These are phyloP conservation scores for Harpagoxenus sublaevis DNA, from an alignment of 2,888 invertebrate species.

Conservation along the genomic window DNA sequence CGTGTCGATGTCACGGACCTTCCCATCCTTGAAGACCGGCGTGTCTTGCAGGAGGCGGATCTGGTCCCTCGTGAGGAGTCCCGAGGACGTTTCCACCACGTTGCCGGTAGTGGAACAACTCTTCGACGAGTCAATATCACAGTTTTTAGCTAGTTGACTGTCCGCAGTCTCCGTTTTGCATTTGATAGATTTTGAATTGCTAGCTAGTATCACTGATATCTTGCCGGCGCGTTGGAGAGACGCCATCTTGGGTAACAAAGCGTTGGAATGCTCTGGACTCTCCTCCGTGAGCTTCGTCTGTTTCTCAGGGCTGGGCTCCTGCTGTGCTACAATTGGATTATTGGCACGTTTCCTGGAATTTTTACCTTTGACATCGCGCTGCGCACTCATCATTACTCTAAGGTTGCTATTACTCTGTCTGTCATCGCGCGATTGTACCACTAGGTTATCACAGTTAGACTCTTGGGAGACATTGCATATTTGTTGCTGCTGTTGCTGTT, in stretches of 20 bases:
- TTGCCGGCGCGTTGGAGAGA: conserved; percentile 76
- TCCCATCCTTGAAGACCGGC: conserved; percentile 77
- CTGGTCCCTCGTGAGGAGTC: conserved; percentile 75
- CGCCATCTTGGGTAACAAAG: conserved; percentile 70
- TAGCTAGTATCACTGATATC: conserved; percentile 79
- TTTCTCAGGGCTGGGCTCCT: conserved; percentile 84
- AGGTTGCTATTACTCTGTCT: conserved; percentile 76
- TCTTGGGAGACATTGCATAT: conserved; percentile 80
- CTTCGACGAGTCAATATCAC: conserved; percentile 76
- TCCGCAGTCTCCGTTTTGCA: conserved; percentile 74
- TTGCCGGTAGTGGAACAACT: conserved; percentile 63
- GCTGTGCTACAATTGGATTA: conserved; percentile 74
- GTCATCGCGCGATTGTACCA: conserved; percentile 80
- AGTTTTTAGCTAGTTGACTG: conserved; percentile 77
- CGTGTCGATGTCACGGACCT: conserved; percentile 92
- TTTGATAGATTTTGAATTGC: conserved; percentile 77
- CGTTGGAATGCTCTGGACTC: conserved; percentile 70
- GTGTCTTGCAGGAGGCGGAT: conserved; percentile 76
- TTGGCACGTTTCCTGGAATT: conserved; percentile 83
- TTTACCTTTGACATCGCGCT: conserved; percentile 77
- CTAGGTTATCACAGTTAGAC: conserved; percentile 85
- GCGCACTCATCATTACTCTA: conserved; percentile 74
- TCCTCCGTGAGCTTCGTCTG: conserved; percentile 80
- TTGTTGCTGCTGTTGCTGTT: conserved; percentile 60
- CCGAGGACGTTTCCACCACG: conserved; percentile 58